Base-by-base conservation (phyloP, 2,113 vertebrate genomes). In the Hypomesus transpacificus region DNA sequence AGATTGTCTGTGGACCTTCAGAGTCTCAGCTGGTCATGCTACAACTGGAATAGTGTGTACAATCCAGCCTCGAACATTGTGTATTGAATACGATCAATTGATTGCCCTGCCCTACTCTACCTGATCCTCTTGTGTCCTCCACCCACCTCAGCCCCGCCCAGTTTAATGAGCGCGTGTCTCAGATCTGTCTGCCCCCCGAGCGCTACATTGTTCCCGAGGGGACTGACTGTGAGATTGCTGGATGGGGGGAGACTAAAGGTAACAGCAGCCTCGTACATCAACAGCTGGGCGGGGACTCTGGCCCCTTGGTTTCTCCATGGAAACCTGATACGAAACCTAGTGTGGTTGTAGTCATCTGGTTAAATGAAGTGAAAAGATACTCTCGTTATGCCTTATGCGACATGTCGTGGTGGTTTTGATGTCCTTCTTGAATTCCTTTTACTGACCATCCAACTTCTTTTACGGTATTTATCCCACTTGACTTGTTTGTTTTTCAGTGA, bases 241-340 rank as follows among this genome's bases (percentile, higher is more conserved):
- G 97, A 70, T 99, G 96, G 96, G 95, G 96, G 2, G 96, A 97
- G 73, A 96, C 95, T 5, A 90, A 84, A 94, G 96, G 97, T 94
- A 88, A 87, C 84, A 79, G 21, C 56, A 76, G 77, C 24, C 73
- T 69, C 50, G 1, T 16, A 68, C 28, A 26, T 16, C 51, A 60
- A 34, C 63, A 20, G 18, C 60, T 62, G 58, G 65, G 22, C 16
- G 17, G 31, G 5, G 4, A 34, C 54, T 24, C 6, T 31, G 31
- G 18, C 2, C 16, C 16, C 31, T 20, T 39, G 3, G 24, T n/a
- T n/a, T 28, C 18, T 39, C 62, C 17, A 24, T 68, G 28, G 68
- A 9, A n/a, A 51, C 16, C 46, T 66, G 66, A 46, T 68, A 34
- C 46, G 59, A 34, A 34, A 34, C 5, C 31, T 34, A 34, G 7